Evolutionary conservation across 2,888 invertebrate genomes (phyloP).

Genomic region (Acleris cristana): DNA sequence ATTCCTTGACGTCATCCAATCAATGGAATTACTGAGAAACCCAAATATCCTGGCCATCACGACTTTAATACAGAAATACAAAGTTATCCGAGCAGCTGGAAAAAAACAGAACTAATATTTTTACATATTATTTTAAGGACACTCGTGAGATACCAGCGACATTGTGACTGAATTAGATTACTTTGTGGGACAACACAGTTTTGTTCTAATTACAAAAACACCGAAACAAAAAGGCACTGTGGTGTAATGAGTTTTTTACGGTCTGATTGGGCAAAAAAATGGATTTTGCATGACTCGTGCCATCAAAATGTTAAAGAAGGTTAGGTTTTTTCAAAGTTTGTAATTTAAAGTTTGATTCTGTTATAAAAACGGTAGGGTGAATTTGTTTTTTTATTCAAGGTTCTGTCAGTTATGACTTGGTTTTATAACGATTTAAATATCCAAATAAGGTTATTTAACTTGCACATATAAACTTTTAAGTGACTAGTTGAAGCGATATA

Average conservation of each 20-base stretch:
- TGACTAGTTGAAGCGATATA: no score
- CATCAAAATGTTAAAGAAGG: constrained; percentile 49
- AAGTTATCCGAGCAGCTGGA: constrained; percentile 2
- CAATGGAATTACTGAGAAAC: constrained; percentile 63
- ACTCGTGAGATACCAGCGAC: background rate
- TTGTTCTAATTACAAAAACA: constrained; percentile 69
- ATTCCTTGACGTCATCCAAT: constrained; percentile 69
- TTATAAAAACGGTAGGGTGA: constrained; percentile 9
- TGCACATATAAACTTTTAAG: no score
- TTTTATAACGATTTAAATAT: no score
- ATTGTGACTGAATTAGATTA: background rate
- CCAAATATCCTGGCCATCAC: constrained; percentile 52
- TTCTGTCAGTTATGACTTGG: constrained; percentile 6
- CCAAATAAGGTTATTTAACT: no score
- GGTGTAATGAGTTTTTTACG: constrained; percentile 71
- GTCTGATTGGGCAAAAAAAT: constrained; percentile 60
- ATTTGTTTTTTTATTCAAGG: constrained; percentile 7
- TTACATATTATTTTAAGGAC: background rate
- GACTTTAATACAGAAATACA: constrained; percentile 45
- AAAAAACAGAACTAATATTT: background rate
- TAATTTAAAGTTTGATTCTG: constrained; percentile 39
- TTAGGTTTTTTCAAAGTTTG: constrained; percentile 43
- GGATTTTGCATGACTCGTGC: constrained; percentile 71
- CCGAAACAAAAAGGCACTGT: constrained; percentile 42
- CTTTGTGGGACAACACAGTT: constrained; percentile 42